Evolutionary conservation across 2,888 invertebrate genomes (phyloP).

Genomic region (Theodoxus fluviatilis): DNA sequence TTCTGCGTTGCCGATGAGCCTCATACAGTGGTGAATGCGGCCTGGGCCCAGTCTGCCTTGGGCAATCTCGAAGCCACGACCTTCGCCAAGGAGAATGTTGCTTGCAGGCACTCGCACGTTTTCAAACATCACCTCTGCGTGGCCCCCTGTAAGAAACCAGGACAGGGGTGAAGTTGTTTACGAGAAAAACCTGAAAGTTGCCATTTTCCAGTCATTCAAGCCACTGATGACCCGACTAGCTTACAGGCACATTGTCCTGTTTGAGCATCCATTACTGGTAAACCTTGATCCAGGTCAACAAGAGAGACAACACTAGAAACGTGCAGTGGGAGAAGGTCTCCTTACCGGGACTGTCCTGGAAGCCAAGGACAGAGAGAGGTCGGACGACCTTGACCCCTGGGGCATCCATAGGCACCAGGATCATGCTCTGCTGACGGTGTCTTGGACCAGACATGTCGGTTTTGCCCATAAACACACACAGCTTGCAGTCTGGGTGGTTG

Average conservation of each 20-base stretch:
- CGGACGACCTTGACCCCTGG: constrained; percentile 66
- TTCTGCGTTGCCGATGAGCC: constrained; percentile 66
- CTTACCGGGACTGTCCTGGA: constrained; percentile 65
- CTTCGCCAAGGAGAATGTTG: constrained; percentile 67
- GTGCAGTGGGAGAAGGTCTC: no score
- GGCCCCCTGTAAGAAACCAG: constrained; percentile 60
- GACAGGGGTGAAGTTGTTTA: no score
- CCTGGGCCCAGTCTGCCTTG: constrained; percentile 68
- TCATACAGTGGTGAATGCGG: constrained; percentile 68
- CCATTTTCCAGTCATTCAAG: no score
- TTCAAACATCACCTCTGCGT: constrained; percentile 67
- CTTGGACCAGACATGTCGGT: constrained; percentile 55
- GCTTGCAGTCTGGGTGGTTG: constrained; percentile 65
- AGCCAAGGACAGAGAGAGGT: constrained; percentile 66
- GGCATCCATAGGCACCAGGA: constrained; percentile 67
- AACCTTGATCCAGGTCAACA: no score
- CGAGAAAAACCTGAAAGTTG: no score
- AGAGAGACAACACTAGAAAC: no score
- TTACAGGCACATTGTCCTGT: no score
- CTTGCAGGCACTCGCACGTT: constrained; percentile 66
- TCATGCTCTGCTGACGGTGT: constrained; percentile 67
- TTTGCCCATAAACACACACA: constrained; percentile 68
- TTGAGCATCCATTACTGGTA: no score
- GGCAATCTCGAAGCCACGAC: constrained; percentile 69
- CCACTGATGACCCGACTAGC: no score